Conservation (phyloP, 2,113 vertebrate species). For the Clarias gariepinus region DNA sequence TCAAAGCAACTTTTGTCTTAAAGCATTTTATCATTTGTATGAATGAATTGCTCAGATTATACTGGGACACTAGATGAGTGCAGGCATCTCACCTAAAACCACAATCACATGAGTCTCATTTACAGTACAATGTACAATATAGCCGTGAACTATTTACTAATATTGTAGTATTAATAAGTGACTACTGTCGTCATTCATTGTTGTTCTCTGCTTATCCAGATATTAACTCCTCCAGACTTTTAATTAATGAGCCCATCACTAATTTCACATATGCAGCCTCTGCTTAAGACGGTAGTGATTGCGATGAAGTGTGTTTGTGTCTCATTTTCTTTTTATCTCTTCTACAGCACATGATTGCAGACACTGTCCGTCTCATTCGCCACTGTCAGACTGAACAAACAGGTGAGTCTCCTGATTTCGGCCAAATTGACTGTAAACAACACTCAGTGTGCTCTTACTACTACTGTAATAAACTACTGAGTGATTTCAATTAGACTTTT, state of each 20-base stretch:
- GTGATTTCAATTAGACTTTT: background rate
- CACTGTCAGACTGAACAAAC: conserved; percentile 92
- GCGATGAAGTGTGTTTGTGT: no score
- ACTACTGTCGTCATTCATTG: background rate
- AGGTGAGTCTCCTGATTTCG: conserved; percentile 68
- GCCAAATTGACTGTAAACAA: background rate
- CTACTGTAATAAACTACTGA: no score
- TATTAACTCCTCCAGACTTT: background rate
- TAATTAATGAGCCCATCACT: background rate
- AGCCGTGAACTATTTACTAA: background rate
- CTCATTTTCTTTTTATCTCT: conserved; percentile 30
- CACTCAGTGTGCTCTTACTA: background rate
- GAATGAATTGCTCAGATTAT: background rate
- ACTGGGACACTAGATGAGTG: background rate
- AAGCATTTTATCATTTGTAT: background rate
- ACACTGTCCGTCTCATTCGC: conserved; percentile 91
- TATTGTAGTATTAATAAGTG: background rate
- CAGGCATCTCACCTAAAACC: background rate
- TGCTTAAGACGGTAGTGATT: background rate
- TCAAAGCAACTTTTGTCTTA: background rate
- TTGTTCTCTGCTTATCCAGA: background rate
- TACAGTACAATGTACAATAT: background rate
- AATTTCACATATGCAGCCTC: background rate
- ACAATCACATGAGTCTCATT: background rate
- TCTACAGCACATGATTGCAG: conserved; percentile 92